phyloP scores from a whole-genome alignment of 2,113 vertebrate species.

The Corynorhinus townsendii region DNA sequence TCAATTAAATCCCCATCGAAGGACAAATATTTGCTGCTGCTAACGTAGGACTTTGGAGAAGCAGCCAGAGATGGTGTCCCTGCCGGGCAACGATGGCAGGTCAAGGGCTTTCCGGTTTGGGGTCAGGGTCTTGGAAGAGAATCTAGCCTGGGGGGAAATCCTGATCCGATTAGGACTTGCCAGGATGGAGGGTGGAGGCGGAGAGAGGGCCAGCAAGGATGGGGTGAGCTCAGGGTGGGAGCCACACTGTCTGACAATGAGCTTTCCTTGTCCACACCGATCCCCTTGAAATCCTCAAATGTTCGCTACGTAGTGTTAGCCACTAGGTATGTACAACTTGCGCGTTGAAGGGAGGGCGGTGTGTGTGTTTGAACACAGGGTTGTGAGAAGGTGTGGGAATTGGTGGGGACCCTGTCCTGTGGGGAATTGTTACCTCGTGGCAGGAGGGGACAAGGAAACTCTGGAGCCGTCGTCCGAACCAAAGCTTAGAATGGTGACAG shows the following conservation, averaged over 20 bases:
- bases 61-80: neutral
- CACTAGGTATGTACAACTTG: neutral
- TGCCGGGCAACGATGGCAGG: accelerated
- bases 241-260: neutral
- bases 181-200: neutral
- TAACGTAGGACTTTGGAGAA: neutral
- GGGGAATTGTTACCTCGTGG: neutral
- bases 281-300: neutral
- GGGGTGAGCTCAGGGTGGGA: neutral
- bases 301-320: neutral
- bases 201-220: neutral
- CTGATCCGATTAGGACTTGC: neutral
- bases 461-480: neutral
- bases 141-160: neutral
- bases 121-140: neutral
- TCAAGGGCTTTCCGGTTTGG: neutral
- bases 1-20: neutral
- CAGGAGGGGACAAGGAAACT: neutral
- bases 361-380: neutral
- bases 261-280: neutral
- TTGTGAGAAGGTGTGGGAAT: neutral
- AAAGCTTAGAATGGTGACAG: neutral
- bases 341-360: neutral
- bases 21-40: neutral
- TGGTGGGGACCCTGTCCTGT: neutral